Conservation (phyloP, 2,113 vertebrate genomes). For the Triplophysa dalaica region DNA sequence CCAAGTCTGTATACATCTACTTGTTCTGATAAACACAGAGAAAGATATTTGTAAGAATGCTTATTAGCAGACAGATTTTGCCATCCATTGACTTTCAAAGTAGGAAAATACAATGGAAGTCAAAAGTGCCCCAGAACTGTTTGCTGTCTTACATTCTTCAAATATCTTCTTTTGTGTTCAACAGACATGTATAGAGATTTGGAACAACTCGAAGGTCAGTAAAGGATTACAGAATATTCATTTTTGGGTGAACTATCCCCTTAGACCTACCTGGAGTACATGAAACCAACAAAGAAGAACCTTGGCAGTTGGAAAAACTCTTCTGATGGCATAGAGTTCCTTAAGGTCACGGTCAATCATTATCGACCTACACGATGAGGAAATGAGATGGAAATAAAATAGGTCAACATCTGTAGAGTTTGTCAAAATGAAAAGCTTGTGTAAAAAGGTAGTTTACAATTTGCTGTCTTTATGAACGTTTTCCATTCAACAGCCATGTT, state of each 20-base stretch:
- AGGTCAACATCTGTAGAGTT: background rate
- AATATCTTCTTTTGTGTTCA: too few species aligned
- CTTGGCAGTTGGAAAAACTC: slow-evolving; percentile 24
- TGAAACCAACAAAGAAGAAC: slow-evolving; percentile 36
- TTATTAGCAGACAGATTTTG: too few species aligned
- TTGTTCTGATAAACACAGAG: too few species aligned
- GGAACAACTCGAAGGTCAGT: too few species aligned
- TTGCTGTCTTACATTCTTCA: too few species aligned
- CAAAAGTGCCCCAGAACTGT: too few species aligned
- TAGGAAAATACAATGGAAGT: too few species aligned
- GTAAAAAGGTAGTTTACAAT: background rate
- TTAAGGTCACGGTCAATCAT: slow-evolving; percentile 40
- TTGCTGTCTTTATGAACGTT: background rate
- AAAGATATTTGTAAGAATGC: too few species aligned
- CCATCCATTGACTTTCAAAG: too few species aligned
- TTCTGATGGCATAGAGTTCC: slow-evolving; percentile 28
- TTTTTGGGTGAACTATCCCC: background rate
- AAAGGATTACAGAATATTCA: too few species aligned
- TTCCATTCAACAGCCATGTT: background rate
- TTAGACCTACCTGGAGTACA: slow-evolving; percentile 18
- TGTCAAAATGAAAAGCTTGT: background rate
- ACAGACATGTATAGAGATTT: too few species aligned
- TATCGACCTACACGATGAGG: slow-evolving; percentile 17
- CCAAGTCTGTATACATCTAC: too few species aligned
- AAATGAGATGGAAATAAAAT: background rate